Percentiles rank a stretch among this genome's conserved stretches.
phyloP scores from a whole-genome alignment of 2,888 invertebrate genomes.

The Limnephilus marmoratus region DNA sequence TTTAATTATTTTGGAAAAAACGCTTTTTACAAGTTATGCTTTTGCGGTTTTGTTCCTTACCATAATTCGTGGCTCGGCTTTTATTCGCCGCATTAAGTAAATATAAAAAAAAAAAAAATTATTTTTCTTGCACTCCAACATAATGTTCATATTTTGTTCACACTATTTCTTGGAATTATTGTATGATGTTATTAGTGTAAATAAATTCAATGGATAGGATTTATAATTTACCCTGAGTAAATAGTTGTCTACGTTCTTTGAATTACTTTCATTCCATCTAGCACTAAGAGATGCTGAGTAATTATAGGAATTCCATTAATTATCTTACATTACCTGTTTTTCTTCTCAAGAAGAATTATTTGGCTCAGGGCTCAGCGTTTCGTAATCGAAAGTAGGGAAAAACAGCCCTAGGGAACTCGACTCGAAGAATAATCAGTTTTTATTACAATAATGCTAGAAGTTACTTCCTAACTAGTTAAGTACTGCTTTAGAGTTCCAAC shows the following conservation, averaged over 20 bases:
- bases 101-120: too few species aligned
- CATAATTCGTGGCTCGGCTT: too few species aligned
- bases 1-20: too few species aligned
- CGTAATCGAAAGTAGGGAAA: not conserved
- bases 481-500: not conserved
- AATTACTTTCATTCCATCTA: not conserved
- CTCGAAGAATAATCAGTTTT: not conserved
- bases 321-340: not conserved
- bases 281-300: not conserved
- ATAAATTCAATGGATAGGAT: not conserved
- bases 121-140: too few species aligned
- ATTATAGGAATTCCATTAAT: not conserved
- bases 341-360: not conserved
- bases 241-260: not conserved
- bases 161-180: too few species aligned
- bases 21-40: too few species aligned
- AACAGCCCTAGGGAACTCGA: not conserved
- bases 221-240: not conserved
- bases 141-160: too few species aligned
- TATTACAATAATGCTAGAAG: not conserved
- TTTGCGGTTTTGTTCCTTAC: too few species aligned
- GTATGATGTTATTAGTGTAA: too few species aligned
- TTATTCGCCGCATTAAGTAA: too few species aligned
- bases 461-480: too few species aligned
- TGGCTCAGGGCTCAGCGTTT: not conserved